Evolutionary conservation across 1,140 invertebrate species (phyloP).

Genomic region (Drosophila ohnishii): DNA sequence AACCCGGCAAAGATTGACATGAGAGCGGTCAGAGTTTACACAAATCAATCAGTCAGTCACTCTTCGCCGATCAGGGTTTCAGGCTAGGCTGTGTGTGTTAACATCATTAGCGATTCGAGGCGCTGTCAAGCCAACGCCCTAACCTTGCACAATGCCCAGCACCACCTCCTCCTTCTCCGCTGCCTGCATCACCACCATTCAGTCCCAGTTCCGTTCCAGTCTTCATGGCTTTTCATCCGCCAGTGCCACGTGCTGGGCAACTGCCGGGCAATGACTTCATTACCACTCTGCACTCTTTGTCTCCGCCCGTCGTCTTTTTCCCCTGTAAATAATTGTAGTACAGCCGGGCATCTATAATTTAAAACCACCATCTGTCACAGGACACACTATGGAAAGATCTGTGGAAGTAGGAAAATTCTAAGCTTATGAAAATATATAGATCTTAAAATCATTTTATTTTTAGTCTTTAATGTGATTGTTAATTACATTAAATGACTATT

Average conservation of each 20-base stretch:
- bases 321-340: constrained; percentile 36
- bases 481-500: background rate
- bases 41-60: constrained; percentile 68
- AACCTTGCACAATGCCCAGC: constrained; percentile 67
- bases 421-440: background rate
- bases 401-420: background rate
- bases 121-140: constrained; percentile 65
- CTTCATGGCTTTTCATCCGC: constrained; percentile 18
- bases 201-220: constrained; percentile 11
- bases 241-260: constrained; percentile 60
- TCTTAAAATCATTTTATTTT: background rate
- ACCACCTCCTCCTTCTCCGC: background rate
- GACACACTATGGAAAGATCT: background rate
- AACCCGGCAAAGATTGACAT: constrained; percentile 38
- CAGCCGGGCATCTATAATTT: constrained; percentile 16
- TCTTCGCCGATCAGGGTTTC: constrained; percentile 8
- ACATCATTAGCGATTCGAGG: constrained; percentile 58
- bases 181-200: background rate
- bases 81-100: constrained; percentile 23
- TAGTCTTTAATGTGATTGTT: background rate
- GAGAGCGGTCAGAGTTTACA: constrained; percentile 71
- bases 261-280: constrained; percentile 72
- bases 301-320: constrained; percentile 4
- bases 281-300: constrained; percentile 63
- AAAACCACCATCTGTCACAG: constrained; percentile 16